A percentile compares a stretch with the other conserved stretches of the same genome.
Conservation (phyloP, 1,140 invertebrate species). For the Tetramorium parvispinum region DNA sequence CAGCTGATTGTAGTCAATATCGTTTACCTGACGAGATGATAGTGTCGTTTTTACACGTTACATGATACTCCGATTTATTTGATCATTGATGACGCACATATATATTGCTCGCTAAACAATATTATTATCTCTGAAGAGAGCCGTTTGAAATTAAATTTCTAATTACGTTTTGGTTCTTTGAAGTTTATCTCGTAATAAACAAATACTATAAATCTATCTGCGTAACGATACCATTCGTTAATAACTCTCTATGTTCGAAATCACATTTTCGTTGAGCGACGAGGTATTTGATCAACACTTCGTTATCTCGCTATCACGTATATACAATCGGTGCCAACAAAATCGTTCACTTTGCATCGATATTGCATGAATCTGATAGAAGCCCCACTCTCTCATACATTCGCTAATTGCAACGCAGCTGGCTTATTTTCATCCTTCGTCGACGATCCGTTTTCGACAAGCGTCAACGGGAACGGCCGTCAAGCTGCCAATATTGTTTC, state of each 20-base stretch:
- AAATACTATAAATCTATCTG: not conserved
- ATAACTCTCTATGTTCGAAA: constrained; percentile 17
- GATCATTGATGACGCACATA: not conserved
- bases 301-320: constrained; percentile 31
- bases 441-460: constrained; percentile 27
- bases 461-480: not conserved
- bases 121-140: not conserved
- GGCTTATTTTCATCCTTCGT: constrained; percentile 59
- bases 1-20: not conserved
- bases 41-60: not conserved
- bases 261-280: constrained; percentile 30
- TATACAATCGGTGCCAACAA: not conserved
- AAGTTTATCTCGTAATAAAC: not conserved
- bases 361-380: not conserved
- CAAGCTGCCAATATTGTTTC: constrained; percentile 75
- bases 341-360: constrained; percentile 7
- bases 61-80: not conserved
- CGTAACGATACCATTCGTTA: constrained; percentile 2
- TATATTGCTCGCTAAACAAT: not conserved
- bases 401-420: constrained; percentile 50
- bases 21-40: not conserved
- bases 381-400: not conserved
- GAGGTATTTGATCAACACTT: constrained; percentile 24
- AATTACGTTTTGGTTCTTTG: not conserved
- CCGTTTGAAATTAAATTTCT: constrained; percentile 13